A percentile compares a stretch with the other conserved stretches of the same genome.
Conservation (phyloP, 2,888 invertebrate species). For the Morpho helenor region DNA sequence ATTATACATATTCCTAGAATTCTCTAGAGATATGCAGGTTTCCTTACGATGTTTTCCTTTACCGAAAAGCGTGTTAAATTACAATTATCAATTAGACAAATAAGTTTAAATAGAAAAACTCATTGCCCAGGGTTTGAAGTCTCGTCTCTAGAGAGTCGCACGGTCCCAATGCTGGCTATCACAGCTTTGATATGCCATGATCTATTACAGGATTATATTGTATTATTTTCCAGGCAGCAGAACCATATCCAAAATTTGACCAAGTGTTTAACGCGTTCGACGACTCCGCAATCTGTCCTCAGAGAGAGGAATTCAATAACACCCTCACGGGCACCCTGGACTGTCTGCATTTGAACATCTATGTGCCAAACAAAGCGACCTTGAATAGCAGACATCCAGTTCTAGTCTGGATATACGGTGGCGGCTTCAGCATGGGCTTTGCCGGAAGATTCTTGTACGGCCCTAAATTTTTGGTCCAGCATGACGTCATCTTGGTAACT, state of each 20-base stretch:
- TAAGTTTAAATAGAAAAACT: no score
- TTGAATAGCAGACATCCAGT: slow-evolving; percentile 24
- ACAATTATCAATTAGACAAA: no score
- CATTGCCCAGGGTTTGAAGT: no score
- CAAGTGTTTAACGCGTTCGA: slow-evolving; percentile 36
- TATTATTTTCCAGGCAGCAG: slow-evolving; percentile 21
- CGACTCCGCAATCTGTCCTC: slow-evolving; percentile 40
- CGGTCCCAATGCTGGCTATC: no score
- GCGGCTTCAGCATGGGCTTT: slow-evolving; percentile 22
- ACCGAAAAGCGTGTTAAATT: no score
- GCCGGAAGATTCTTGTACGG: slow-evolving; percentile 23
- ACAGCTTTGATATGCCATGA: no score
- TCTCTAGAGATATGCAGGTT: no score
- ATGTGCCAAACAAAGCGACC: slow-evolving; percentile 26
- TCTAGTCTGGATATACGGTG: slow-evolving; percentile 31
- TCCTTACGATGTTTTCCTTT: no score
- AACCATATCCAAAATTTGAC: slow-evolving; percentile 30
- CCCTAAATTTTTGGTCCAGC: slow-evolving; percentile 29
- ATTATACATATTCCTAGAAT: no score
- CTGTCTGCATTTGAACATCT: slow-evolving; percentile 38
- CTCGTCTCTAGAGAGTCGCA: no score
- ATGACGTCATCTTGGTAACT: slow-evolving; percentile 36
- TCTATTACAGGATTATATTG: neutral
- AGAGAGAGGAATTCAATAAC: slow-evolving; percentile 32
- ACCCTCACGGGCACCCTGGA: slow-evolving; percentile 33